phyloP scores from a whole-genome alignment of 2,888 invertebrate genomes.

The Bombyx huttoni region DNA sequence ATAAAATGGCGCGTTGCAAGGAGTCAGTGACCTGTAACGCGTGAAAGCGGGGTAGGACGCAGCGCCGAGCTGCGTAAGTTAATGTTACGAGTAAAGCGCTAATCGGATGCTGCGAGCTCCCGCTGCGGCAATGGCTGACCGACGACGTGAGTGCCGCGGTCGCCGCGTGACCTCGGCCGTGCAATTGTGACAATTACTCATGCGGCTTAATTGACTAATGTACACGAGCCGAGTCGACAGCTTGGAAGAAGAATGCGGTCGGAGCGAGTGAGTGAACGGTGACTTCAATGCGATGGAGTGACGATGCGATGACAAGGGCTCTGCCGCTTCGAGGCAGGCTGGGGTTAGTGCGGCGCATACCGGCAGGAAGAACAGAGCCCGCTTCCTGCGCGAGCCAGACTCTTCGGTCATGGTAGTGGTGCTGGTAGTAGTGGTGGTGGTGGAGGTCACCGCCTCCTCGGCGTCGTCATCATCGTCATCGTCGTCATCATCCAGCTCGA shows the following conservation, averaged over 20 bases:
- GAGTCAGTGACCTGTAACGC: constrained; percentile 1
- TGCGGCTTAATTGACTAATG: no score
- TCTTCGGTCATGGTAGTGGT: constrained; percentile 14
- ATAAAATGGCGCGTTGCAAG: background rate
- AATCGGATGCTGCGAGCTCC: background rate
- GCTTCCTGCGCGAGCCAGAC: constrained; percentile 26
- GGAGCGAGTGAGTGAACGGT: constrained; percentile 7
- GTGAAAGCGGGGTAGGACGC: background rate
- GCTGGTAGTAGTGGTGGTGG: constrained; percentile 15
- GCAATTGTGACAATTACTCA: constrained; percentile 6
- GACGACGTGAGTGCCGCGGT: background rate
- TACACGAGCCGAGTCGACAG: no score
- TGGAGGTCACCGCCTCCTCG: constrained; percentile 8
- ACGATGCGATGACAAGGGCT: constrained; percentile 26
- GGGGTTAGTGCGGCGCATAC: constrained; percentile 57
- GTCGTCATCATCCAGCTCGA: constrained; percentile 66
- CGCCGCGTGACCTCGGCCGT: background rate
- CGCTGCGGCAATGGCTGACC: background rate
- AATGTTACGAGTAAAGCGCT: no score
- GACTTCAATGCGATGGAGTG: constrained; percentile 29
- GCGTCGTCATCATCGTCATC: constrained; percentile 72
- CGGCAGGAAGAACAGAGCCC: constrained; percentile 50
- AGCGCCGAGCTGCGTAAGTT: background rate
- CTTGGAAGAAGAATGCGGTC: constrained; percentile 6
- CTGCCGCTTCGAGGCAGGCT: constrained; percentile 66